Conservation (phyloP, 2,888 invertebrate species). For the Mythimna pallens region DNA sequence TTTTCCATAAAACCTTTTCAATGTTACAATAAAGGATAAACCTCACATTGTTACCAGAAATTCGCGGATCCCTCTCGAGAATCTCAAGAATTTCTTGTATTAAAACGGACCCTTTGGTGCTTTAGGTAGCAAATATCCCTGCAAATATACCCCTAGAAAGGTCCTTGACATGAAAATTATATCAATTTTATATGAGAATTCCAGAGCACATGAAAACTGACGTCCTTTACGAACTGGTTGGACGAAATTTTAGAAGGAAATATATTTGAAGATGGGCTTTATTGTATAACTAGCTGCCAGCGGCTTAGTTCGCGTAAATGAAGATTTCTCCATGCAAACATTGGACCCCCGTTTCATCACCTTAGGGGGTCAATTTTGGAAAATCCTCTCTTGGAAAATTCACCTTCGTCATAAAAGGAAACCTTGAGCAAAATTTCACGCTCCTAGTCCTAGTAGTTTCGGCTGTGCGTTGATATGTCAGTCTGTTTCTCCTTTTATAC, state of each 20-base stretch:
- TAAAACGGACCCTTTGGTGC: conserved; percentile 13
- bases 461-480: too few species aligned
- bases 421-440: too few species aligned
- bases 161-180: conserved; percentile 36
- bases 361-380: too few species aligned
- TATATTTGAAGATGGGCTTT: not conserved
- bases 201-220: not conserved
- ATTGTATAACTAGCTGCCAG: not conserved
- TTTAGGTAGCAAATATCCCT: conserved; percentile 26
- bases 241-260: not conserved
- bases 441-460: too few species aligned
- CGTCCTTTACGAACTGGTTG: not conserved
- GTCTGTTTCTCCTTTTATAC: too few species aligned
- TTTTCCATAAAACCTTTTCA: not conserved
- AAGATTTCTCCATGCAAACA: too few species aligned
- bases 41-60: conserved; percentile 13
- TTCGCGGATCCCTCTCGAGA: conserved; percentile 5
- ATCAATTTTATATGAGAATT: conserved; percentile 41
- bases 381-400: too few species aligned
- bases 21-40: conserved; percentile 18
- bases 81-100: conserved; percentile 31
- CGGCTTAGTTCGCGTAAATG: too few species aligned
- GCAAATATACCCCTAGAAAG: conserved; percentile 8
- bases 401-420: too few species aligned
- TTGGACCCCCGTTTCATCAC: too few species aligned